Evolutionary conservation across 1,140 invertebrate species (phyloP).

Genomic region (Andrena cerasifolii): DNA sequence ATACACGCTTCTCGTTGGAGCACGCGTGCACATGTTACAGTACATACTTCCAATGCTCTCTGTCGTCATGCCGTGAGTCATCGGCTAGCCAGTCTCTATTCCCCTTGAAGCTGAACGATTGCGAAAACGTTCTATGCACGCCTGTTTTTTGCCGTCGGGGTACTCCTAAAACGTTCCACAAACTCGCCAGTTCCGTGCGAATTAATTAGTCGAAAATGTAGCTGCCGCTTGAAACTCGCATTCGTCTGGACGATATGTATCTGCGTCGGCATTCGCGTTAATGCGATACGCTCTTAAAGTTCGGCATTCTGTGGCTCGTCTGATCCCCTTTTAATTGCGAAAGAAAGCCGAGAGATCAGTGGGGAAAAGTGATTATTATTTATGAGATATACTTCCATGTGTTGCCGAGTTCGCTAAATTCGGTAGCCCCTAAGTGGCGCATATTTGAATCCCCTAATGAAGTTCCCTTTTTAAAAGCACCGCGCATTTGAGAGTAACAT

Average conservation of each 20-base stretch:
- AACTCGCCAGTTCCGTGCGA: neutral
- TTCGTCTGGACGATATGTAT: neutral
- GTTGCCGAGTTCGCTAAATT: no score
- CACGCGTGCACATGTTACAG: constrained; percentile 26
- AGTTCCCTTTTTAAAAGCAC: no score
- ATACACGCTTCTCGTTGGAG: constrained; percentile 6
- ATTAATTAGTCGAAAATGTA: constrained; percentile 11
- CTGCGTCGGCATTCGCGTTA: neutral
- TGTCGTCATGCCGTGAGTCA: constrained; percentile 62
- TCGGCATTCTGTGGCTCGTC: no score
- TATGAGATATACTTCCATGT: neutral
- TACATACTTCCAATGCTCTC: constrained; percentile 44
- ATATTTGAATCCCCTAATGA: no score
- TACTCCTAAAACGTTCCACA: neutral
- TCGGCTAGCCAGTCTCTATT: constrained; percentile 48
- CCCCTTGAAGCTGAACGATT: constrained; percentile 36
- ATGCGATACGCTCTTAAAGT: neutral
- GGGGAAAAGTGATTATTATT: neutral
- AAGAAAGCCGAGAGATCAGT: neutral
- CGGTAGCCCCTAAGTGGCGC: no score
- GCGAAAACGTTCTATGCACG: constrained; percentile 39
- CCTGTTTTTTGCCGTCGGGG: neutral
- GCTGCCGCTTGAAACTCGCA: neutral
- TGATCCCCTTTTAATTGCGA: neutral
- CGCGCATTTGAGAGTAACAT: no score